Evolutionary conservation across 2,888 invertebrate species (phyloP).

Genomic region (Adelphocoris suturalis): DNA sequence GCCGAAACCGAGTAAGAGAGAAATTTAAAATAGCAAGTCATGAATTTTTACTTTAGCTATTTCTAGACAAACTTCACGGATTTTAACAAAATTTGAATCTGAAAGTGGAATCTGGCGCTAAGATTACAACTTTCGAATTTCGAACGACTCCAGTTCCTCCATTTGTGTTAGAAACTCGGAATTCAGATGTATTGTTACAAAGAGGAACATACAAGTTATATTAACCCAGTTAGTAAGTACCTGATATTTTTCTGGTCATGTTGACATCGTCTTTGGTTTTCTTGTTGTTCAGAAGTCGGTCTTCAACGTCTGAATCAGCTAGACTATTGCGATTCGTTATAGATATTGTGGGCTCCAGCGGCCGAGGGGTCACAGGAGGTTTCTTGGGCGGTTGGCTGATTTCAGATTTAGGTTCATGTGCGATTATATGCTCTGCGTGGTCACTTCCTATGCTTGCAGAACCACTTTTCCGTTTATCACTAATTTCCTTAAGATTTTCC

Average conservation of each 20-base stretch:
- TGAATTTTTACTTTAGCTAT: too few relatives aligned
- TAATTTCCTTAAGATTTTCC: conserved; percentile 43
- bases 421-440: neutral
- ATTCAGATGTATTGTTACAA: too few relatives aligned
- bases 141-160: too few relatives aligned
- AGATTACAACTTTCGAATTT: too few relatives aligned
- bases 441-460: neutral
- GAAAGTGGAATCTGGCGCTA: too few relatives aligned
- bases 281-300: conserved; percentile 58
- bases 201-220: too few relatives aligned
- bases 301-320: conserved; percentile 47
- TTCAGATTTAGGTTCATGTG: neutral
- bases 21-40: too few relatives aligned
- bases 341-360: conserved; percentile 63
- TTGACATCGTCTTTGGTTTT: conserved; percentile 66
- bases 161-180: too few relatives aligned
- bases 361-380: neutral
- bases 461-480: conserved; percentile 13
- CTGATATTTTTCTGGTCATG: conserved; percentile 69
- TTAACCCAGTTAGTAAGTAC: neutral
- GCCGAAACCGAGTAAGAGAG: too few relatives aligned
- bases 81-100: too few relatives aligned
- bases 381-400: neutral
- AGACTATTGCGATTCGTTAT: conserved; percentile 51
- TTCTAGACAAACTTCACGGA: too few relatives aligned